These are phyloP conservation scores for Phymorhynchus buccinoides DNA, from an alignment of 1,140 invertebrate genomes.

Conservation along the genomic window DNA sequence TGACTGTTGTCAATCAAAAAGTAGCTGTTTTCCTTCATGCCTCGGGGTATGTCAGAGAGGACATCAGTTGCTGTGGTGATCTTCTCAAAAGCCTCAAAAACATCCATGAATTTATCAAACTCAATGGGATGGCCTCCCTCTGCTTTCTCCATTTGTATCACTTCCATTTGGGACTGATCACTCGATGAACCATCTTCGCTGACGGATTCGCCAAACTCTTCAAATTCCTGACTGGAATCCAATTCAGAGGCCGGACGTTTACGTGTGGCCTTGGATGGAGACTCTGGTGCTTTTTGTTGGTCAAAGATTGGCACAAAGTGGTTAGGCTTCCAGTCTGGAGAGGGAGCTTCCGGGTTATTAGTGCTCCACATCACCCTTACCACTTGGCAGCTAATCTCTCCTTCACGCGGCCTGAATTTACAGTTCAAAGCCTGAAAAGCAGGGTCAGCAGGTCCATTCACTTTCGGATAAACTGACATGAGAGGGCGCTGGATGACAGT, in stretches of 20 bases:
- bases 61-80: constrained; percentile 23
- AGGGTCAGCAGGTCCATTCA: constrained; percentile 13
- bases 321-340: constrained; percentile 14
- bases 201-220: not conserved
- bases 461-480: constrained; percentile 22
- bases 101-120: constrained; percentile 18
- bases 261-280: not conserved
- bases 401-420: not conserved
- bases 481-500: constrained; percentile 22
- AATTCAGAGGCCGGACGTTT: not conserved
- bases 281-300: constrained; percentile 31
- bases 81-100: constrained; percentile 33
- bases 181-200: not conserved
- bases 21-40: constrained; percentile 16
- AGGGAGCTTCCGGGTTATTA: not conserved
- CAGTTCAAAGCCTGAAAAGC: constrained; percentile 8
- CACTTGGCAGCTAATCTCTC: not conserved
- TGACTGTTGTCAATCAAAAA: constrained; percentile 38
- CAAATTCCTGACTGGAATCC: not conserved
- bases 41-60: constrained; percentile 7
- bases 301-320: constrained; percentile 36
- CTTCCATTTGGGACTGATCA: not conserved
- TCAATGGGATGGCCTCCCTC: constrained; percentile 27
- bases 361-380: constrained; percentile 19
- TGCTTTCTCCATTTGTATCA: not conserved